Percentiles rank a stretch among this genome's conserved stretches.
These are phyloP conservation scores for Callospermophilus lateralis DNA, from an alignment of 2,113 vertebrate species.

Conservation along the genomic window DNA sequence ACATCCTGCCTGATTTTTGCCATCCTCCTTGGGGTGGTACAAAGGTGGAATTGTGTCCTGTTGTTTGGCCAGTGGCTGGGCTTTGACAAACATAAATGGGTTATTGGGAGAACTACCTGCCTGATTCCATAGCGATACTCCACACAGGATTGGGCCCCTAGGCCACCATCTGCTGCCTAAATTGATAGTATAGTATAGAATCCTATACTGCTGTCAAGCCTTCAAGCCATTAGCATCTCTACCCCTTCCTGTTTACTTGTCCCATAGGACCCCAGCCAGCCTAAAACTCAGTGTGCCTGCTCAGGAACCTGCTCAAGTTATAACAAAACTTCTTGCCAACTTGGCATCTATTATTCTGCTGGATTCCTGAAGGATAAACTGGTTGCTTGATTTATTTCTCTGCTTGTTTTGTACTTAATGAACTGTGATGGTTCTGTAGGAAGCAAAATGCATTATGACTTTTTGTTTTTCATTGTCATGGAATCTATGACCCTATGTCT, in stretches of 20 bases:
- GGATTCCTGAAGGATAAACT: conserved; percentile 6
- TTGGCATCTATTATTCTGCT: background rate
- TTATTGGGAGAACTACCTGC: background rate
- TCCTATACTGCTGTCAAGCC: too few species aligned
- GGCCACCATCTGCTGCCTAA: background rate
- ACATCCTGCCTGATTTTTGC: background rate
- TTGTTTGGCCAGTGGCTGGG: background rate
- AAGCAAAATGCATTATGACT: conserved; percentile 28
- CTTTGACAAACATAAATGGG: background rate
- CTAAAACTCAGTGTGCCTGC: background rate
- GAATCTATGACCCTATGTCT: background rate
- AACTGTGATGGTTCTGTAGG: background rate
- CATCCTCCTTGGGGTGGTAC: too few species aligned
- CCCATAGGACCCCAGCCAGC: background rate
- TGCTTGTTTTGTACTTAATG: conserved; percentile 46
- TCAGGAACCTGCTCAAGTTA: background rate
- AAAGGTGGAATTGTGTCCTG: background rate
- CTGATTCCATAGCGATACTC: background rate
- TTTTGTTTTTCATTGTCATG: conserved; percentile 37
- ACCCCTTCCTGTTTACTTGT: background rate
- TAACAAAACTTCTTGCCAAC: background rate
- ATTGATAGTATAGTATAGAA: too few species aligned
- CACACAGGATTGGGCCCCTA: background rate
- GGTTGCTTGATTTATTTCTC: conserved; percentile 46
- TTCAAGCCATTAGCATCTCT: background rate